phyloP scores from a whole-genome alignment of 2,888 invertebrate species.

The Nephrotoma guestfalica region DNA sequence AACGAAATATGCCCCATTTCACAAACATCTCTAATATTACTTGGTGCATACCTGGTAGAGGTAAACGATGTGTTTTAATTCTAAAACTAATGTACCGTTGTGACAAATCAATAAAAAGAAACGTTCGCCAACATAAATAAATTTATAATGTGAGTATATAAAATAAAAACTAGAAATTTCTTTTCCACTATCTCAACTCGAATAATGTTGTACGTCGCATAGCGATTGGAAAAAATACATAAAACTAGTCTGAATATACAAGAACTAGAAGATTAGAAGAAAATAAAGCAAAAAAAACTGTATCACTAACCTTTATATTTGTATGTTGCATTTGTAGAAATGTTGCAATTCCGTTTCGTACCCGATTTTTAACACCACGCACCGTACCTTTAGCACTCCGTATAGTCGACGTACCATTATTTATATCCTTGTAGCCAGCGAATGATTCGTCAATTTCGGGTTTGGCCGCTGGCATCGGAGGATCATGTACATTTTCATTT shows the following conservation, averaged over 20 bases:
- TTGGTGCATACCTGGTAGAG: not conserved
- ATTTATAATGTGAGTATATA: not conserved
- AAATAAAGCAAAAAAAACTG: not conserved
- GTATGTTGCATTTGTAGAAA: slow-evolving; percentile 72
- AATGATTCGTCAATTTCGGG: slow-evolving; percentile 48
- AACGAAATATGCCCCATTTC: no score
- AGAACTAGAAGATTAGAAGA: not conserved
- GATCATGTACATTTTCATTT: slow-evolving; percentile 45
- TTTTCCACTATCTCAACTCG: not conserved
- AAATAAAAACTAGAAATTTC: not conserved
- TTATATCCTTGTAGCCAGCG: slow-evolving; percentile 64
- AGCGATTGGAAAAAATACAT: not conserved
- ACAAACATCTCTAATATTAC: no score
- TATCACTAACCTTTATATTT: slow-evolving; percentile 54
- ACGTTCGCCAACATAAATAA: not conserved
- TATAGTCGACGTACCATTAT: slow-evolving; percentile 59
- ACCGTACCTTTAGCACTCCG: slow-evolving; percentile 85
- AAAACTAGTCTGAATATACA: not conserved
- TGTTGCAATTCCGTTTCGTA: slow-evolving; percentile 88
- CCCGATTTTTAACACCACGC: slow-evolving; percentile 86
- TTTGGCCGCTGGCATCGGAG: not conserved
- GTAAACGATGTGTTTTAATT: not conserved
- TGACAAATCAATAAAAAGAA: not conserved
- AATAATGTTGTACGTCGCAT: not conserved
- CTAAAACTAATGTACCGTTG: not conserved